Base-by-base conservation (phyloP, 1,140 invertebrate genomes). In the Danaus melanippus region DNA sequence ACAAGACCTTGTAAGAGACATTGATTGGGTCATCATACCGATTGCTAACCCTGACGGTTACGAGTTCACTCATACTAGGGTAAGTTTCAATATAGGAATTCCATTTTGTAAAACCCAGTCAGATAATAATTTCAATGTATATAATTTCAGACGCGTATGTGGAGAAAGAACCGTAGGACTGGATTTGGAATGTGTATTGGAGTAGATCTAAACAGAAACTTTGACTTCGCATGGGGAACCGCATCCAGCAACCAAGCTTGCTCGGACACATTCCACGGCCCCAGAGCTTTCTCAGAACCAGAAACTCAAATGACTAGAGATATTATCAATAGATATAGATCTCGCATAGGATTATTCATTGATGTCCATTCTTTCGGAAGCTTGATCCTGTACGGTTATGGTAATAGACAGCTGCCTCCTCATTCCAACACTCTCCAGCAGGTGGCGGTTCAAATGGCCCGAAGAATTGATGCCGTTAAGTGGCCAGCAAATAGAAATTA, bases 221-320 rank as follows among this genome's bases (percentile, higher is more conserved):
- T 90, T 46, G 89, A 89, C 39, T 86, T 87, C 44, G 75, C 21
- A n/a, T 87, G 56, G 92, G 91, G 91, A 60, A 69, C n/a, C 62
- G 67, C n/a, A 57, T 73, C 78, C 42, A 83, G 80, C 55, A 83
- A 69, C 4, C 85, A 88, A 61, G 89, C 91, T 0, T 95, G 94
- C 69, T 70, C 70, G 3, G 91, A 94, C 0, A 92, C 89, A 4
- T 96, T 89, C 82, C 90, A 90, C 39, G 94, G 94, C 1, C 67
- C 79, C 0, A 69, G 68, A n/a, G 65, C 92, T 0, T 94, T 94
- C 69, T 95, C 93, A 0, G 94, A 96, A 81, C 86, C 89, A 0
- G 95, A 96, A 76, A 76, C 88, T 0, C 54, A 69, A 21, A 67
- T 78, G 3, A 77, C 88, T 9, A 71, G 79, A 6, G 74, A 88